These are phyloP conservation scores for Dexiosoma caninum DNA, from an alignment of 2,888 invertebrate species.

Conservation along the genomic window DNA sequence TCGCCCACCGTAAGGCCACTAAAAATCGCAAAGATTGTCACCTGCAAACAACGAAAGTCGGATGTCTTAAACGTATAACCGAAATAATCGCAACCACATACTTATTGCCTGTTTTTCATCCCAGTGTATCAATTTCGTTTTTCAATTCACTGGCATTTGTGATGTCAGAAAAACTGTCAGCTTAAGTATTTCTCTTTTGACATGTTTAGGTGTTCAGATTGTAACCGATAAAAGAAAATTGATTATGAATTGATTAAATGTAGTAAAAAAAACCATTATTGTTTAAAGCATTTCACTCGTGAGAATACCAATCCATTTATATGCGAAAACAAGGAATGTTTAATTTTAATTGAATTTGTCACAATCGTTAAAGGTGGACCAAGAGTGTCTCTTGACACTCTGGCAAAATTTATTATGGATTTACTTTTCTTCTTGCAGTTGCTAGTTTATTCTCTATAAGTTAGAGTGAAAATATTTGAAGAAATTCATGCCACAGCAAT, in stretches of 20 bases:
- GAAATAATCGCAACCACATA: no score
- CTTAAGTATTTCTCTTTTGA: constrained; percentile 62
- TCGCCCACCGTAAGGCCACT: no score
- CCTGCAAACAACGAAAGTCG: no score
- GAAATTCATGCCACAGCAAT: constrained; percentile 4
- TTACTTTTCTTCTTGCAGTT: neutral
- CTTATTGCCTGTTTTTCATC: neutral
- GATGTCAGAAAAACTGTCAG: constrained; percentile 58
- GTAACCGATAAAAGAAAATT: constrained; percentile 59
- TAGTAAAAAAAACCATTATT: neutral
- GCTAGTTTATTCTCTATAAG: neutral
- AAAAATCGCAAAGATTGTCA: no score
- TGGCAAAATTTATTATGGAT: constrained; percentile 44
- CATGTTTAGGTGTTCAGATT: constrained; percentile 63
- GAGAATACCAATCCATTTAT: neutral
- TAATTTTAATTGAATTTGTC: constrained; percentile 34
- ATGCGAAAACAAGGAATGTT: neutral
- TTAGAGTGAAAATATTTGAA: neutral
- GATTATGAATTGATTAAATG: constrained; percentile 59
- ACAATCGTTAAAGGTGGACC: constrained; percentile 28
- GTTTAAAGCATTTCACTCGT: neutral
- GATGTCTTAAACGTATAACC: no score
- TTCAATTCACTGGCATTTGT: neutral
- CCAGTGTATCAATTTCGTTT: neutral
- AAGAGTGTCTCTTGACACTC: no score